Base-by-base conservation (phyloP, 2,888 invertebrate species). In the Acleris laterana region DNA sequence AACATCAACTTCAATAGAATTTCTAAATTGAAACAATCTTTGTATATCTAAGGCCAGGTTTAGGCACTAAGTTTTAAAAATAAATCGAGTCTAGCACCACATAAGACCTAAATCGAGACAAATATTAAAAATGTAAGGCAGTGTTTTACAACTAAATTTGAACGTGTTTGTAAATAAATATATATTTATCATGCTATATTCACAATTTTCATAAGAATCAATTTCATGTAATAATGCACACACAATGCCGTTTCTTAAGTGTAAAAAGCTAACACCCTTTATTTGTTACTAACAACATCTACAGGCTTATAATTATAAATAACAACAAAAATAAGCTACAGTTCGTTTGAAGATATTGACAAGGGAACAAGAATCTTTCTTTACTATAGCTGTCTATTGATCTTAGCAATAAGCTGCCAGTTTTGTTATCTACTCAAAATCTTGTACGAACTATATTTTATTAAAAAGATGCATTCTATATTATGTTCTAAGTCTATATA, bases 61-160 rank as follows among this genome's bases (percentile, higher is more conserved):
- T 62, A 72, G 71, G 70, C 74, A 72, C 74, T 69, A 67, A 44
- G 68, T 68, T 69, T 25, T 17, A 20, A 44, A 61, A 56, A 38
- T 61, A 56, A 49, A 53, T 17, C 38, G 46, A 57, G 38, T 57
- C 62, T 66, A 66, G 66, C 66, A 66, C 66, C 66, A 49, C 51
- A 32, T 50, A 55, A 42, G 25, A 55, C 25, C 44, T 56, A 46
- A 56, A 16, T 61, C 13, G 49, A 63, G 28, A 49, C 56, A 38
- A 56, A 16, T 46, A 13, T 58, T 25, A 28, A 48, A 28, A 50
- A 46, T 32, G 61, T 63, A 63, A 68, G 70, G 66, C 68, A 66
- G 65, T 32, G 32, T 62, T 56, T 57, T 57, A 22, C 44, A 46
- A 20, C 22, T 57, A 61, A 56, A 60, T 58, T 53, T 49, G 22